A percentile compares a stretch with the other conserved stretches of the same genome.
Conservation (phyloP, 2,888 invertebrate species). For the Galeruca laticollis region DNA sequence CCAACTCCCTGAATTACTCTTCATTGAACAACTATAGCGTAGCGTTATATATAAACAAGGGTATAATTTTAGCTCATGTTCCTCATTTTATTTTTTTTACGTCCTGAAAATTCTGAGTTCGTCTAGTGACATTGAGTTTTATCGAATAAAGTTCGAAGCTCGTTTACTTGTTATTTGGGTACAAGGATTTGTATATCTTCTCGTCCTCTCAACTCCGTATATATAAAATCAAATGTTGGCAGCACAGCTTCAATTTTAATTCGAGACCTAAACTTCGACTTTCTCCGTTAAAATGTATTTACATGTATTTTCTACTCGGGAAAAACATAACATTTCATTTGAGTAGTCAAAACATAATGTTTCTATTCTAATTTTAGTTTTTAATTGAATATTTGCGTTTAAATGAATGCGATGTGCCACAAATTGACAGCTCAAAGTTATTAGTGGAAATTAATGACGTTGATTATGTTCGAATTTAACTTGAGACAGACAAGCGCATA, state of each 20-base stretch:
- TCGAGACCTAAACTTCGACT: neutral
- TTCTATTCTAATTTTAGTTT: neutral
- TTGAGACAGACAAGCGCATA: neutral
- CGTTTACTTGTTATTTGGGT: neutral
- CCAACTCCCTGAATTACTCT: too few species aligned
- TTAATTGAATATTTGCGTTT: neutral
- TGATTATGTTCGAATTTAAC: neutral
- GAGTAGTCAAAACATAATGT: neutral
- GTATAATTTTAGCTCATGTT: too few species aligned
- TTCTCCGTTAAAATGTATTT: neutral
- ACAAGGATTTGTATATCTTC: neutral
- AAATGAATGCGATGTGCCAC: neutral
- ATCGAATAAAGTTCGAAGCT: neutral
- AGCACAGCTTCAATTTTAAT: neutral
- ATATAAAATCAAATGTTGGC: neutral
- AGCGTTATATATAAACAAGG: too few species aligned
- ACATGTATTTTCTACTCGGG: neutral
- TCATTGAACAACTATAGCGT: too few species aligned
- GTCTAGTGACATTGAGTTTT: neutral
- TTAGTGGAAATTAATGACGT: neutral
- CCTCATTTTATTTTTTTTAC: neutral
- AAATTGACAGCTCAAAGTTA: neutral
- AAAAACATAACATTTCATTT: constrained; percentile 4
- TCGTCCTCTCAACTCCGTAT: neutral
- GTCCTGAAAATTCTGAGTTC: neutral